Percentiles rank a stretch among this genome's conserved stretches.
Evolutionary conservation across 2,888 invertebrate genomes (phyloP).

Genomic region (Andricus curvator): DNA sequence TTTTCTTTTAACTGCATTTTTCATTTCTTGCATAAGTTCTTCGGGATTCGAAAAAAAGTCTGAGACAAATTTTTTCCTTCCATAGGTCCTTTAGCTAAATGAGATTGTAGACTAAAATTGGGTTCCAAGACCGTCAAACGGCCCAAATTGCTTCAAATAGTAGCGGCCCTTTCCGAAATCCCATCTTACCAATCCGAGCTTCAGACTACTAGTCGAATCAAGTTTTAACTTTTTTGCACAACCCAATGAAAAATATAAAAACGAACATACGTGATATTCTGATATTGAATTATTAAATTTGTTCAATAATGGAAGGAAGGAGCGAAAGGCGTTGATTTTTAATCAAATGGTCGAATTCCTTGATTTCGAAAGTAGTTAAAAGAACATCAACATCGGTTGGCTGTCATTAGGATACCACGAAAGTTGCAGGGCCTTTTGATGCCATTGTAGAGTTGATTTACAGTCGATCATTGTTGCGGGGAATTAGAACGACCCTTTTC

Average conservation of each 20-base stretch:
- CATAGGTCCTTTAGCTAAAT: too few relatives aligned
- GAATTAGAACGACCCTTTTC: conserved; percentile 37
- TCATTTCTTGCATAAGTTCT: too few relatives aligned
- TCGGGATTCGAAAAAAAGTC: too few relatives aligned
- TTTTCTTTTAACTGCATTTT: too few relatives aligned
- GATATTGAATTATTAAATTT: not conserved
- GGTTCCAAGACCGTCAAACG: too few relatives aligned
- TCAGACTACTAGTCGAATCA: too few relatives aligned
- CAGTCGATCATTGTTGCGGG: conserved; percentile 34
- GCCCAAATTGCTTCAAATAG: too few relatives aligned
- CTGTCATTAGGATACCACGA: conserved; percentile 32
- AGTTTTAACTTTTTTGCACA: not conserved
- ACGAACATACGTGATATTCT: not conserved
- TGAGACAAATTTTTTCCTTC: too few relatives aligned
- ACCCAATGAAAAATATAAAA: not conserved
- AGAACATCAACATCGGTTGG: conserved; percentile 20
- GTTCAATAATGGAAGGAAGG: not conserved
- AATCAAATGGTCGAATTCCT: conserved; percentile 4
- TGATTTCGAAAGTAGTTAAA: conserved; percentile 33
- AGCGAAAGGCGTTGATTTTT: not conserved
- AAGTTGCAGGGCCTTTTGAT: conserved; percentile 34
- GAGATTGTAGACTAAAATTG: too few relatives aligned
- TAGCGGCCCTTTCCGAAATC: too few relatives aligned
- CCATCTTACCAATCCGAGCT: too few relatives aligned
- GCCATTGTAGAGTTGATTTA: conserved; percentile 32